Evolutionary conservation across 2,888 invertebrate genomes (phyloP).

Genomic region (Onchidella celtica): DNA sequence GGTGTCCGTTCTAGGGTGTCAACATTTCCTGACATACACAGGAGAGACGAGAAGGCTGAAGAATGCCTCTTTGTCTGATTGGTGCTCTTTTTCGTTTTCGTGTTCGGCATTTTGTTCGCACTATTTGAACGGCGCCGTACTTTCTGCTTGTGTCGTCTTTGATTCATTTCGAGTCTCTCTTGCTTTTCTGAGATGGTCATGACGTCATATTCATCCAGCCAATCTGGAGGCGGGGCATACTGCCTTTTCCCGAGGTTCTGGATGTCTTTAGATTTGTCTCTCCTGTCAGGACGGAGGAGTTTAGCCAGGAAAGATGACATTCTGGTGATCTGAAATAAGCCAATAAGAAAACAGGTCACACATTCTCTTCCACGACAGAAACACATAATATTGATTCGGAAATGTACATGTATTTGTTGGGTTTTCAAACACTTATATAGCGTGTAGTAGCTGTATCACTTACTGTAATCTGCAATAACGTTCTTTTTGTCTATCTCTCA

Average conservation of each 20-base stretch:
- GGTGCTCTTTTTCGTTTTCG: background rate
- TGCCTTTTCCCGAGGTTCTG: background rate
- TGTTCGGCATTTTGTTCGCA: slow-evolving; percentile 9
- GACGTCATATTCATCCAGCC: background rate
- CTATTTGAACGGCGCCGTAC: background rate
- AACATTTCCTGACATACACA: slow-evolving; percentile 32
- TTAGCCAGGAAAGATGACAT: background rate
- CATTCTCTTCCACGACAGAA: background rate
- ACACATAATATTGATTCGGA: no score
- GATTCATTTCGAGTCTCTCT: background rate
- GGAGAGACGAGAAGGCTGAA: background rate
- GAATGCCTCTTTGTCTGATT: background rate
- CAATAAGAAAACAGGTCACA: background rate
- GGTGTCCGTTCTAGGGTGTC: slow-evolving; percentile 27
- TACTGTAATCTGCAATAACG: no score
- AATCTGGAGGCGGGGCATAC: slow-evolving; percentile 10
- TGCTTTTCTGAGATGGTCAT: background rate
- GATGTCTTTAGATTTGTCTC: background rate
- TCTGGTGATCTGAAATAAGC: background rate
- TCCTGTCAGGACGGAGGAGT: slow-evolving; percentile 15
- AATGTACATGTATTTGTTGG: no score
- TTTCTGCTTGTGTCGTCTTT: background rate
- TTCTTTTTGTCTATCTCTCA: no score
- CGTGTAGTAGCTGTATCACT: no score
- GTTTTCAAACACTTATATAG: no score